Conservation (phyloP, 2,888 invertebrate genomes). For the Eretmocerus hayati region DNA sequence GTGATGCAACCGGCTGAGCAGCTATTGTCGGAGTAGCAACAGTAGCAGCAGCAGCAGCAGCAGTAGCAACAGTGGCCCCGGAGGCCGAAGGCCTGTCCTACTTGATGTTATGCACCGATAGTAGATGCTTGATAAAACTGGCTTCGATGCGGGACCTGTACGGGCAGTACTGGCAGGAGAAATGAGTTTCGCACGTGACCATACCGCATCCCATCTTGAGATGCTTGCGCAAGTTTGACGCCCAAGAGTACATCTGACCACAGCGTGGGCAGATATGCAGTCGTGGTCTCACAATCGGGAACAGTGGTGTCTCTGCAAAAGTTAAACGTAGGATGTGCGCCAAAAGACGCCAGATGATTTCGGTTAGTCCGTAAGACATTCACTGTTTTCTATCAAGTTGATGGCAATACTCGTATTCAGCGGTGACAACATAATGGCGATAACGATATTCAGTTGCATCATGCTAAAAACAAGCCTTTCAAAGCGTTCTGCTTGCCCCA, state of each 20-base stretch:
- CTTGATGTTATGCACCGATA: conserved; percentile 46
- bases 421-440: too few species aligned
- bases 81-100: conserved; percentile 27
- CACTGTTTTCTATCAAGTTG: too few species aligned
- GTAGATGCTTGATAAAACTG: conserved; percentile 43
- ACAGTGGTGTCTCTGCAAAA: conserved; percentile 43
- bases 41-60: neutral
- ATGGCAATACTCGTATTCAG: too few species aligned
- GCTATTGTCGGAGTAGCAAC: too few species aligned
- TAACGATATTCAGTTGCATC: too few species aligned
- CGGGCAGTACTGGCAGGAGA: conserved; percentile 47
- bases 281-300: conserved; percentile 44
- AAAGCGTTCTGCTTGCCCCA: too few species aligned
- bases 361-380: too few species aligned
- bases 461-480: too few species aligned
- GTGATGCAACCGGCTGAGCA: too few species aligned
- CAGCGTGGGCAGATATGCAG: conserved; percentile 45
- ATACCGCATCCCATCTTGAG: conserved; percentile 45
- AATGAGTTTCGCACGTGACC: conserved; percentile 45
- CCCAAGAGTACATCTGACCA: conserved; percentile 47
- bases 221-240: conserved; percentile 45
- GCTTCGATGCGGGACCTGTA: conserved; percentile 46
- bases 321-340: too few species aligned
- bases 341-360: too few species aligned
- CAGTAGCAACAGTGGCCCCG: neutral